These are phyloP conservation scores for Ophion obscuratus DNA, from an alignment of 2,888 invertebrate genomes.

Conservation along the genomic window DNA sequence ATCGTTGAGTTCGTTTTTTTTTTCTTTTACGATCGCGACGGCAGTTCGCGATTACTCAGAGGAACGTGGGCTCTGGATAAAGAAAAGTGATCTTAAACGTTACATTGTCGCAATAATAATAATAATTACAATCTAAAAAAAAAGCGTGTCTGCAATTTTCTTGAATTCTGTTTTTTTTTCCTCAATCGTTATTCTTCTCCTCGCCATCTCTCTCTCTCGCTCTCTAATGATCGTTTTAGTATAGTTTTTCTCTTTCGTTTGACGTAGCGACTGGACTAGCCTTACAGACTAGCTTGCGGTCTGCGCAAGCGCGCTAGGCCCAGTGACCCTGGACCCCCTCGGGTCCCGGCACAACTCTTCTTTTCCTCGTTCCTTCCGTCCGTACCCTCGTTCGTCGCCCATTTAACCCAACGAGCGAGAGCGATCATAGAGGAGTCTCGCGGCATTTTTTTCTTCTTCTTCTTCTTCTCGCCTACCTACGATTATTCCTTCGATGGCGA, in stretches of 20 bases:
- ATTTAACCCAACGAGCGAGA: constrained; percentile 59
- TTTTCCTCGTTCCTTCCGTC: constrained; percentile 6
- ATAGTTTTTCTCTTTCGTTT: constrained; percentile 66
- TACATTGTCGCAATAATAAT: constrained; percentile 33
- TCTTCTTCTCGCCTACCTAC: neutral
- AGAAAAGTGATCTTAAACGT: constrained; percentile 31
- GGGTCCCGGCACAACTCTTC: constrained; percentile 76
- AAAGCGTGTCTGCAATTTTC: constrained; percentile 23
- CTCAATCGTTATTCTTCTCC: constrained; percentile 23
- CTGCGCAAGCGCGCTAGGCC: constrained; percentile 83
- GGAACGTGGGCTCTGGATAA: neutral
- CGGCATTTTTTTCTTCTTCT: constrained; percentile 1
- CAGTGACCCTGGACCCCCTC: constrained; percentile 80
- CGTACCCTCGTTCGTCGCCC: constrained; percentile 45
- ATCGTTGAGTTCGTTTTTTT: constrained; percentile 3
- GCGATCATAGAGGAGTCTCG: constrained; percentile 63
- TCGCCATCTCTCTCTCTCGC: neutral
- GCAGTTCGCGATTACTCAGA: constrained; percentile 22
- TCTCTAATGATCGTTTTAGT: constrained; percentile 21
- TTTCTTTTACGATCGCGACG: constrained; percentile 14
- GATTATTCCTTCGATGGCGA: neutral
- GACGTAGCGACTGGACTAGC: constrained; percentile 83
- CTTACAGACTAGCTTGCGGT: constrained; percentile 83
- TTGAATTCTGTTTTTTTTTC: constrained; percentile 35
- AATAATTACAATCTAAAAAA: constrained; percentile 41